Evolutionary conservation across 1,140 invertebrate species (phyloP).

Genomic region (Pogonomyrmex californicus): DNA sequence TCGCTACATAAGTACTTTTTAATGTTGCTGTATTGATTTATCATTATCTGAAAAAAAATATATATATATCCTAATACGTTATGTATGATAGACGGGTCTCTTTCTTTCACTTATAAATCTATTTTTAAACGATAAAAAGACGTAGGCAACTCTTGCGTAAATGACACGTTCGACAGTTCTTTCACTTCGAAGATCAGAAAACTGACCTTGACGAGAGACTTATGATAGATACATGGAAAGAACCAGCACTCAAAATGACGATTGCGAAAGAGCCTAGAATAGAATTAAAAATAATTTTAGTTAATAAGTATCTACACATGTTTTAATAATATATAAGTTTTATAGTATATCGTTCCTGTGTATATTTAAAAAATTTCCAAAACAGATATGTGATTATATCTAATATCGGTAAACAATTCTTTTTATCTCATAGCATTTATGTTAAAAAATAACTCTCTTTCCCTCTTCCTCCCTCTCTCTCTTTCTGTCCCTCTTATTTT

Average conservation of each 20-base stretch:
- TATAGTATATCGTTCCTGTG: not conserved
- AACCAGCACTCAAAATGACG: conserved; percentile 9
- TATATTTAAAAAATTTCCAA: not conserved
- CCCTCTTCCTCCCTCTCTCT: not conserved
- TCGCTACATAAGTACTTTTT: not conserved
- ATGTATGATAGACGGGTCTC: not conserved
- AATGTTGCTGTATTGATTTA: conserved; percentile 5
- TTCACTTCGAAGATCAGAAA: conserved; percentile 38
- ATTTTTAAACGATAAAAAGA: conserved; percentile 42
- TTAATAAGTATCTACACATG: not conserved
- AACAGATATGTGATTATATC: not conserved
- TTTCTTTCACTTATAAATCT: not conserved
- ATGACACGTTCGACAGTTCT: conserved; percentile 44
- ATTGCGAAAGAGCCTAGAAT: conserved; percentile 19
- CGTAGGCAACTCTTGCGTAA: conserved; percentile 36
- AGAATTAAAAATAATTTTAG: not conserved
- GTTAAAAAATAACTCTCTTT: not conserved
- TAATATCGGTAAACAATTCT: not conserved
- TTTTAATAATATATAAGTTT: not conserved
- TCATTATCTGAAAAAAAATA: not conserved
- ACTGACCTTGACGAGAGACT: not conserved
- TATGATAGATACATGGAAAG: not conserved
- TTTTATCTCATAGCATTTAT: not conserved
- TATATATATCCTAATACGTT: not conserved
- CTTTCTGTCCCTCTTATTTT: not conserved